A percentile compares a stretch with the other conserved stretches of the same genome.
These are phyloP conservation scores for Semicossyphus pulcher DNA, from an alignment of 2,113 vertebrate species.

Conservation along the genomic window DNA sequence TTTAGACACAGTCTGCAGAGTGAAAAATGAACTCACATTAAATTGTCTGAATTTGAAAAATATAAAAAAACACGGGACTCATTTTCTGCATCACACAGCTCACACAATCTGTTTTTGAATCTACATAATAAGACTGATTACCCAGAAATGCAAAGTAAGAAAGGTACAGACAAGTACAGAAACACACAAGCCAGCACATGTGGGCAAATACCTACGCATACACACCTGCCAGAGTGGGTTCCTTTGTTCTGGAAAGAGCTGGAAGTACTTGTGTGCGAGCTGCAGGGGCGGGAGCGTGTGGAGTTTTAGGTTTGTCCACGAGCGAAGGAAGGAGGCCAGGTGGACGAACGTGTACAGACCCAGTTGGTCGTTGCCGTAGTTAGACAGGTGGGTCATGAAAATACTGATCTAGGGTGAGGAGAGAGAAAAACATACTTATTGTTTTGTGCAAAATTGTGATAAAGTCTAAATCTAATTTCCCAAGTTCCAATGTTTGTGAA, in stretches of 20 bases:
- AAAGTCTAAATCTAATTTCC: conserved; percentile 58
- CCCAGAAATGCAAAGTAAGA: conserved; percentile 2
- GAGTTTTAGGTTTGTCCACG: conserved; percentile 93
- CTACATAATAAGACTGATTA: conserved; percentile 2
- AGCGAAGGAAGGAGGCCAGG: conserved; percentile 92
- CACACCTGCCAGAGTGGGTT: conserved; percentile 96
- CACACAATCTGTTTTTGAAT: background rate
- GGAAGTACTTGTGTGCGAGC: conserved; percentile 94
- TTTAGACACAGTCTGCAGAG: background rate
- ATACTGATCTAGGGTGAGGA: conserved; percentile 89
- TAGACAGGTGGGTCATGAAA: conserved; percentile 98
- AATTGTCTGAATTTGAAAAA: background rate
- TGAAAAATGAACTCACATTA: background rate
- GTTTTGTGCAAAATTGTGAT: conserved; percentile 38
- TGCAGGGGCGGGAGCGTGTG: conserved; percentile 92
- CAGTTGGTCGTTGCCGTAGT: conserved; percentile 96
- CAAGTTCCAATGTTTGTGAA: conserved; percentile 48
- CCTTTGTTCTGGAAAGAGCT: conserved; percentile 94
- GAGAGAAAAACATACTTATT: conserved; percentile 27
- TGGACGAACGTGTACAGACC: conserved; percentile 96
- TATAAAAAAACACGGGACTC: background rate
- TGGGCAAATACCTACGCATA: conserved; percentile 26
- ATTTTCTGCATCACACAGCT: background rate
- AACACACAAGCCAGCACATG: conserved; percentile 26
- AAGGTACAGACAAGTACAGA: background rate